Evolutionary conservation across 2,113 vertebrate genomes (phyloP).

Genomic region (Hystrix cristata): DNA sequence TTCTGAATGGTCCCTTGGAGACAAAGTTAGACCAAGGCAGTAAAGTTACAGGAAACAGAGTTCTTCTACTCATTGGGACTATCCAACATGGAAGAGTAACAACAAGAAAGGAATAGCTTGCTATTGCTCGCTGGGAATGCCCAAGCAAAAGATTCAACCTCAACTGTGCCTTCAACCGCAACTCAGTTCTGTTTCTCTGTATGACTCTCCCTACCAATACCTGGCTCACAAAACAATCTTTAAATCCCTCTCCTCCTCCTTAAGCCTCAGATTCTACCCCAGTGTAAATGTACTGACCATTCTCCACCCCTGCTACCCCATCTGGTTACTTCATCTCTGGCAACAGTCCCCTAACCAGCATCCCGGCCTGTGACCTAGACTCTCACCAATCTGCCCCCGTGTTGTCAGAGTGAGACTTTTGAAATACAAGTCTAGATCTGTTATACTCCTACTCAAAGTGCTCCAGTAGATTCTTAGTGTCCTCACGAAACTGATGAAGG

Average conservation of each 20-base stretch:
- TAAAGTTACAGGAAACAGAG: background rate
- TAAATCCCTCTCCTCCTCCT: background rate
- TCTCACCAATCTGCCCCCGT: background rate
- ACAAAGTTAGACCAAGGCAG: background rate
- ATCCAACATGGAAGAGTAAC: background rate
- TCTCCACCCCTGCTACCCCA: background rate
- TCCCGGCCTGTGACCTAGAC: background rate
- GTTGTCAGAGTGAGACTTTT: constrained; percentile 1
- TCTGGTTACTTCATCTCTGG: background rate
- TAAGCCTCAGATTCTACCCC: background rate
- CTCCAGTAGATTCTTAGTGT: background rate
- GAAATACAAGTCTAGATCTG: background rate
- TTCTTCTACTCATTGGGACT: background rate
- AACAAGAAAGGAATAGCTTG: background rate
- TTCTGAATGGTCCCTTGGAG: background rate
- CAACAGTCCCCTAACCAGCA: background rate
- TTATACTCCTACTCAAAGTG: background rate
- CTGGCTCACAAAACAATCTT: background rate
- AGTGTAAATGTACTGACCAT: background rate
- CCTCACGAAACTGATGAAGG: background rate
- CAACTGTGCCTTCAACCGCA: background rate
- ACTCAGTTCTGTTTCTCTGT: background rate
- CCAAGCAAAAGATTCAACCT: background rate
- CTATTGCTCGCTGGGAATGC: background rate
- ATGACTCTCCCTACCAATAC: background rate